A percentile compares a stretch with the other conserved stretches of the same genome.
phyloP scores from a whole-genome alignment of 1,140 invertebrate species.

The Thrips palmi region DNA sequence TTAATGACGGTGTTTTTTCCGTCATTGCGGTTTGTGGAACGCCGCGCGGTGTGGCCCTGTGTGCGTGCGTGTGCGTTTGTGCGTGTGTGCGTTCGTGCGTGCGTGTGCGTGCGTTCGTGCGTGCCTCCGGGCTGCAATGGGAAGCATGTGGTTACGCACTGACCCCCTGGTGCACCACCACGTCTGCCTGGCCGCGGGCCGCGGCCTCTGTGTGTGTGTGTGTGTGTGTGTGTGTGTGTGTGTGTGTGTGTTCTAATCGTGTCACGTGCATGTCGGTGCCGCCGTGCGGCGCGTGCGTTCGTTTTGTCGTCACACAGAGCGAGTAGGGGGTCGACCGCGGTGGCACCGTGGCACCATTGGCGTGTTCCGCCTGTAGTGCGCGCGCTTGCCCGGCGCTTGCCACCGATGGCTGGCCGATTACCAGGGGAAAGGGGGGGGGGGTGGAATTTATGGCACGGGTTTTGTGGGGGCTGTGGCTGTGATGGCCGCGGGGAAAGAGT shows the following conservation, averaged over 20 bases:
- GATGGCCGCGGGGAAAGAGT: too few relatives aligned
- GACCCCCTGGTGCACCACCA: too few relatives aligned
- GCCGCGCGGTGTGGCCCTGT: background rate
- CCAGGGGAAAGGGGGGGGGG: too few relatives aligned
- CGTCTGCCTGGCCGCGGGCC: background rate
- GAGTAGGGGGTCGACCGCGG: constrained; percentile 9
- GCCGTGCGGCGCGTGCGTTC: too few relatives aligned
- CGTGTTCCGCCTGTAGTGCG: background rate
- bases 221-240: background rate
- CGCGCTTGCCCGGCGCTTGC: background rate
- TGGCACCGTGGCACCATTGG: constrained; percentile 2
- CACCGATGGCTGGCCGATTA: background rate
- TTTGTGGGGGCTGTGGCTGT: too few relatives aligned
- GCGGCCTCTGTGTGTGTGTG: background rate
- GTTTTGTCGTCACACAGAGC: constrained; percentile 9
- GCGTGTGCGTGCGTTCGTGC: background rate
- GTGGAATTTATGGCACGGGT: too few relatives aligned
- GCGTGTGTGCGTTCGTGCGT: background rate
- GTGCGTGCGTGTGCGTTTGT: background rate
- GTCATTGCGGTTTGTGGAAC: background rate
- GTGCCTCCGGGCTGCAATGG: too few relatives aligned
- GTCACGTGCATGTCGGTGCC: constrained; percentile 2
- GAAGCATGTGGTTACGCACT: too few relatives aligned
- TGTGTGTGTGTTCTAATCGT: constrained; percentile 6
- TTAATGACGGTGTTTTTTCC: background rate